Evolutionary conservation across 2,888 invertebrate genomes (phyloP), one percentile per base, ranked within the genome.

Genomic region (Metallyticus violacea): DNA sequence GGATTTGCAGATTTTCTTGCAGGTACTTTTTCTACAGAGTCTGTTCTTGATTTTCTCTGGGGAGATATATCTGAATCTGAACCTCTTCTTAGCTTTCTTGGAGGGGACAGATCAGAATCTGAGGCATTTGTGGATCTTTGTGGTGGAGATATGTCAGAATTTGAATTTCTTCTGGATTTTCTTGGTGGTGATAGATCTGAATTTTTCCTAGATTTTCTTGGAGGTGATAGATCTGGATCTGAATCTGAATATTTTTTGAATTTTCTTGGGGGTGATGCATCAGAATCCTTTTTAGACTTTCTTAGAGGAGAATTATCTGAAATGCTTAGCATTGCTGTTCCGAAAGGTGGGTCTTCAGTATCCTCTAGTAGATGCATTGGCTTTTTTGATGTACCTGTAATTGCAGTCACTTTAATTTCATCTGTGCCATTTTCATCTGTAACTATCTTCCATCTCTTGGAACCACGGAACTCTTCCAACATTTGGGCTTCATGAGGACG

Each of bases 401-500:
- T 81, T n/a, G 80, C 88, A 77, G 85, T 86, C 7, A 88, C 86
- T 87, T 85, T 86, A 22, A 88, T 83, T 80, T 88, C 88, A 62
- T 88, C 87, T 27, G 85, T 85, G 2, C 88, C 88, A 86, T 87
- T 82, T 29, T 87, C 89, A 86, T 88, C 88, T 82, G 87, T 84
- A 26, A 89, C 83, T 28, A 88, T 86, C 81, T 87, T 88, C 89
- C 89, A 89, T 29, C 85, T 81, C 25, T 87, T 88, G 5, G 88
- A 85, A 7, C 85, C 87, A n/a, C 88, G 86, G 79, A 89, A 89
- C 76, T 89, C 87, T 84, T 90, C 90, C 62, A 90, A 82, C 7
- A 86, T 89, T 88, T 91, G 89, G 9, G 96, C 89, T 88, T 96
- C 94, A 85, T 94, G 93, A 0, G 96, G 96, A 89, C 96, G 91